A percentile compares a stretch with the other conserved stretches of the same genome.
Evolutionary conservation across 2,797 vertebrate genomes (phyloP).

Genomic region (Falco novaeseelandiae): DNA sequence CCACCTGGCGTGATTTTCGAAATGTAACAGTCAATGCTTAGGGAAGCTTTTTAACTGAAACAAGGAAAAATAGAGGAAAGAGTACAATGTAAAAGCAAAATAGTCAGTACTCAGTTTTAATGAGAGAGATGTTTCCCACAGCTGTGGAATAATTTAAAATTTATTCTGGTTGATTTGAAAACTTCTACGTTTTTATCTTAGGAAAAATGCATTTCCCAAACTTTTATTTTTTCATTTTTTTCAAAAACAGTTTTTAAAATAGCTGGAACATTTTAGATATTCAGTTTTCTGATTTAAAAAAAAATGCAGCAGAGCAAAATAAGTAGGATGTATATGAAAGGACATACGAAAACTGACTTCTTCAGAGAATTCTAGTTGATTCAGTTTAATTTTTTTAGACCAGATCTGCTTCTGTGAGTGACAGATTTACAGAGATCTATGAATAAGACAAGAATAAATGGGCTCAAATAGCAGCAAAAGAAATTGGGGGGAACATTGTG

Average conservation of each 20-base stretch:
- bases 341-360: not conserved
- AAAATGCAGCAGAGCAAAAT: not conserved
- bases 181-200: not conserved
- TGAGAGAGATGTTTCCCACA: not conserved
- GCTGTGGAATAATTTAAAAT: not conserved
- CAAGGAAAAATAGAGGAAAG: not conserved
- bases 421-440: not conserved
- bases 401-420: not conserved
- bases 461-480: not conserved
- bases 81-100: not conserved
- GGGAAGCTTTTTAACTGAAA: not conserved
- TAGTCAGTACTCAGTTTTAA: not conserved
- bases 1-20: not conserved
- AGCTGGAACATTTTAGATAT: not conserved
- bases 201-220: not conserved
- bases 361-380: not conserved
- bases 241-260: not conserved
- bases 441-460: not conserved
- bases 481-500: not conserved
- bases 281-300: not conserved
- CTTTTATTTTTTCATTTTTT: not conserved
- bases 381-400: not conserved
- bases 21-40: not conserved
- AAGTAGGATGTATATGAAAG: not conserved
- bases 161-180: not conserved